Base-by-base conservation (phyloP, 2,113 vertebrate species). In the Cynocephalus volans region DNA sequence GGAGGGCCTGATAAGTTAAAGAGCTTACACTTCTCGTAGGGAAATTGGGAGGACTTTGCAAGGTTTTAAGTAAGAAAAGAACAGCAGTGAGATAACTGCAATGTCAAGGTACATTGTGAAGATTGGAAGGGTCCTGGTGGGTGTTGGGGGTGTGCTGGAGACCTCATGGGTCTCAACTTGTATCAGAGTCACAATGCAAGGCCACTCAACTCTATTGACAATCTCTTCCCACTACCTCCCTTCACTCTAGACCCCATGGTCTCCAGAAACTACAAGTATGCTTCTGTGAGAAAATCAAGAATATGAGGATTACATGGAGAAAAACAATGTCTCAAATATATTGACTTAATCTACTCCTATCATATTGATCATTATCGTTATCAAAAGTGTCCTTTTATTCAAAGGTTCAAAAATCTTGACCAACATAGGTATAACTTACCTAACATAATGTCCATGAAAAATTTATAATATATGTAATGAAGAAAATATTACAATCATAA, bases 401-500 rank as follows among this genome's bases (percentile, higher is more conserved):
- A 83, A 90, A 28, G 64, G 6, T 33, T 90, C 26, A 19, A 92
- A 82, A 81, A 41, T 58, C 6, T 62, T 82, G 58, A 70, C 26
- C 88, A 88, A 56, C 12, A 31, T 48, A 89, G 33, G n/a, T 80
- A 41, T 67, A 90, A 31, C 33, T 92, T 82, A 58, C 7, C 75
- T 83, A 86, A 73, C 23, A 76, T 12, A 72, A 23, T 41, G 4
- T 54, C 28, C 24, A 31, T 36, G n/a, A 73, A 86, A 97, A 86
- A 65, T 11, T 36, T 83, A 60, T 31, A 69, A 24, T 73, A 28
- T 0, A 73, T 11, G 31, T 88, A 73, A 86, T 54, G 13, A 97
- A 72, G 33, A 90, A 86, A 95, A 50, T n/a, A 45, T 77, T n/a
- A 41, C 10, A 96, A 52, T 50, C n/a, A 93, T 17, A 58, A 28